These are phyloP conservation scores for Zele albiditarsus DNA, from an alignment of 2,888 invertebrate species.

Conservation along the genomic window DNA sequence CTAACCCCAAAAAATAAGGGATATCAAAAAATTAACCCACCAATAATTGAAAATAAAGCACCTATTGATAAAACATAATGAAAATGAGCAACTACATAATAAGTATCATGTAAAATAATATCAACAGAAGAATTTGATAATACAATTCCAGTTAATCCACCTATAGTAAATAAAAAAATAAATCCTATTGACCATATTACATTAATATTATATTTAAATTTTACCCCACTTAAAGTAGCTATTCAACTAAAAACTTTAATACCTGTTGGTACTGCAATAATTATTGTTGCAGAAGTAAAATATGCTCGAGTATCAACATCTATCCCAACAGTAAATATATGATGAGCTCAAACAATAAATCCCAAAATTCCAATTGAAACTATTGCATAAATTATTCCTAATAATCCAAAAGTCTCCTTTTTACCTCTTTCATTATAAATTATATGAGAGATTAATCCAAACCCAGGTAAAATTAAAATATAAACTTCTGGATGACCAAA, in stretches of 20 bases:
- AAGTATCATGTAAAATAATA: conserved; percentile 86
- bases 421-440: conserved; percentile 84
- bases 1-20: conserved; percentile 79
- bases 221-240: conserved; percentile 78
- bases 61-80: conserved; percentile 88
- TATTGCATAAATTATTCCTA: conserved; percentile 91
- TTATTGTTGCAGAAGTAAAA: conserved; percentile 88
- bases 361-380: conserved; percentile 86
- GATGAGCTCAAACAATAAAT: conserved; percentile 89
- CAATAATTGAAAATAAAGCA: conserved; percentile 86
- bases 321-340: conserved; percentile 90
- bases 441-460: conserved; percentile 87
- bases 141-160: conserved; percentile 81
- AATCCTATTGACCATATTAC: conserved; percentile 83
- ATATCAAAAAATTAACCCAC: conserved; percentile 82
- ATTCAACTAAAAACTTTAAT: conserved; percentile 89
- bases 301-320: conserved; percentile 89
- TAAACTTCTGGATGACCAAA: conserved; percentile 92
- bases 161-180: conserved; percentile 85
- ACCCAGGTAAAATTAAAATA: conserved; percentile 88
- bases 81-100: conserved; percentile 89
- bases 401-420: conserved; percentile 81
- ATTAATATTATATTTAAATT: conserved; percentile 77
- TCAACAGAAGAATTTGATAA: conserved; percentile 85
- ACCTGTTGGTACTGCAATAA: conserved; percentile 90